Conservation (phyloP, 2,797 vertebrate species). For the Phylloscopus collybita region DNA sequence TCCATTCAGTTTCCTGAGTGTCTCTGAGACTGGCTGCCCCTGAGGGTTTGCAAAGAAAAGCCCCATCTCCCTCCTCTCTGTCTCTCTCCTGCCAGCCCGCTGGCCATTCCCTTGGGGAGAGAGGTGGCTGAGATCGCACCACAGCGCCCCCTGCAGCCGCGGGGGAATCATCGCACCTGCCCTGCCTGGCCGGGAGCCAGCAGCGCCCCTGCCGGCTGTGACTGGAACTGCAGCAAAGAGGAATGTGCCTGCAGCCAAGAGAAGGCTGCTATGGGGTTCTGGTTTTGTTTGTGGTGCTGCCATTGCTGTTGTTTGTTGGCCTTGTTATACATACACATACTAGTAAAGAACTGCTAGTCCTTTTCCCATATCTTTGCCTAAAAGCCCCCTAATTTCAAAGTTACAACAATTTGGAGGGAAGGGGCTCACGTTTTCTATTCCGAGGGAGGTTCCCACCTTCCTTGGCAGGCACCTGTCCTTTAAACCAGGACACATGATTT, state of each 20-base stretch:
- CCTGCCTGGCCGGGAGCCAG: not conserved
- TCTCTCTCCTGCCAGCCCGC: fast-evolving
- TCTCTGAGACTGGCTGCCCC: fast-evolving
- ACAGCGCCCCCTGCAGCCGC: not conserved
- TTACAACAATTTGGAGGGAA: not conserved
- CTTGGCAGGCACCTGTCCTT: not conserved
- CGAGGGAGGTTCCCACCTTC: fast-evolving
- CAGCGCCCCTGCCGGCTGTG: not conserved
- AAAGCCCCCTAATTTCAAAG: fast-evolving
- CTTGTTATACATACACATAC: fast-evolving
- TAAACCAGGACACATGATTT: not conserved
- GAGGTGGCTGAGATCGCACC: fast-evolving
- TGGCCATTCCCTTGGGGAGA: fast-evolving
- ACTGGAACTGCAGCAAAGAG: fast-evolving
- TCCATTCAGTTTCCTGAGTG: not conserved
- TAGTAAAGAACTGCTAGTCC: fast-evolving
- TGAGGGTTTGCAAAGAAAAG: not conserved
- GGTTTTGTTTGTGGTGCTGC: not conserved
- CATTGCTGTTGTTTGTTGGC: fast-evolving
- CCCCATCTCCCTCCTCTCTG: too few species aligned
- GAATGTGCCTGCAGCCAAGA: fast-evolving
- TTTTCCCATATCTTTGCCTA: not conserved
- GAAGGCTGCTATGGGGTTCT: fast-evolving
- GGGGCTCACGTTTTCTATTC: not conserved
- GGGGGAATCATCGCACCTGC: fast-evolving